Percentiles rank a stretch among this genome's conserved stretches.
These are phyloP conservation scores for Archocentrus centrarchus DNA, from an alignment of 2,113 vertebrate species.

Conservation along the genomic window DNA sequence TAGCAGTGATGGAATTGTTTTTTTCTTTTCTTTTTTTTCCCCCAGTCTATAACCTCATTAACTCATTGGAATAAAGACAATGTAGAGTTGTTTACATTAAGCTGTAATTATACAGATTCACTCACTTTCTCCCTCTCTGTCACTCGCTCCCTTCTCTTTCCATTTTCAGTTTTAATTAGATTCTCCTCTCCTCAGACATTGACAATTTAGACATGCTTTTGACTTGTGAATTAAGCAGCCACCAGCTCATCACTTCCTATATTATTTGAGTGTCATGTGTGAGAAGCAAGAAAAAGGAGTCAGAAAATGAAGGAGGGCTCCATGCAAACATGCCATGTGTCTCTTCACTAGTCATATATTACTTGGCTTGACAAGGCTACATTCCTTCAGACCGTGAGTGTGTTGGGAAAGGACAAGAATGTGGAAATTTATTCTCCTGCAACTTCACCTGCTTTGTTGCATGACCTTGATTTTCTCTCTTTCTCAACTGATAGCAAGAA, in stretches of 20 bases:
- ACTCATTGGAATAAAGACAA: slow-evolving; percentile 80
- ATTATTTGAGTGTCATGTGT: slow-evolving; percentile 6
- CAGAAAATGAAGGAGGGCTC: background rate
- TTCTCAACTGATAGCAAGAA: slow-evolving; percentile 26
- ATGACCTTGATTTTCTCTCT: slow-evolving; percentile 71
- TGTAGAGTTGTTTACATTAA: slow-evolving; percentile 77
- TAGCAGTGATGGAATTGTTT: slow-evolving; percentile 73
- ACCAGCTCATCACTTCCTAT: slow-evolving; percentile 18
- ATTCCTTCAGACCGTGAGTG: slow-evolving; percentile 64
- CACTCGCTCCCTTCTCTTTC: slow-evolving; percentile 40
- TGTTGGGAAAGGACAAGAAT: slow-evolving; percentile 61
- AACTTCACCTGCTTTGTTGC: slow-evolving; percentile 49
- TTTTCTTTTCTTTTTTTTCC: background rate
- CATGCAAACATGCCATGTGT: slow-evolving; percentile 48
- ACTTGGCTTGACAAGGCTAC: slow-evolving; percentile 65
- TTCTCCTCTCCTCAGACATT: slow-evolving; percentile 61
- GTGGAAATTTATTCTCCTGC: slow-evolving; percentile 72
- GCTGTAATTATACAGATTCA: slow-evolving; percentile 79
- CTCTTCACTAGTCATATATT: slow-evolving; percentile 63
- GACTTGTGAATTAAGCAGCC: slow-evolving; percentile 55
- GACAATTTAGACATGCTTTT: slow-evolving; percentile 53
- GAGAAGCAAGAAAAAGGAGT: background rate
- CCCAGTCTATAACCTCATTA: slow-evolving; percentile 79
- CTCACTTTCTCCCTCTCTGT: slow-evolving; percentile 45
- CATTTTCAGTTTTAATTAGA: slow-evolving; percentile 76